phyloP scores from a whole-genome alignment of 1,140 invertebrate species.

The Solenopsis invicta region DNA sequence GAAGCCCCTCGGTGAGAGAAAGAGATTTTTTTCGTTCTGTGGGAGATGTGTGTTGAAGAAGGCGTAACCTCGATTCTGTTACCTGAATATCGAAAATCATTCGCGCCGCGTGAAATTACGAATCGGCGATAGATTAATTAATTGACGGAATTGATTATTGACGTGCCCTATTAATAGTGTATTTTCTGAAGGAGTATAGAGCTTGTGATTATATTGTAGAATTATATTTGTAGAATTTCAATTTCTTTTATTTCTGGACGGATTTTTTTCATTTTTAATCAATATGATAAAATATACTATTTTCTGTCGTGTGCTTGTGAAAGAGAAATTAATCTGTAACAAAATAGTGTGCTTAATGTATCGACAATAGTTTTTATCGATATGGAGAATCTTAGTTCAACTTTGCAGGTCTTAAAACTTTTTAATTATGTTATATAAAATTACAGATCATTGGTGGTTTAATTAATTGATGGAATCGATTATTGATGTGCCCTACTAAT shows the following conservation, averaged over 20 bases:
- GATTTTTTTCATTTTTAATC: not conserved
- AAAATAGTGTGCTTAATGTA: not conserved
- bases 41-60: not conserved
- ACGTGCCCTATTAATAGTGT: not conserved
- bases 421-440: not conserved
- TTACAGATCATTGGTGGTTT: not conserved
- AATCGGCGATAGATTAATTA: not conserved
- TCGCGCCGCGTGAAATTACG: not conserved
- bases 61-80: not conserved
- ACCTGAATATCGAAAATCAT: not conserved
- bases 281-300: not conserved
- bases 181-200: too few relatives aligned
- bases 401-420: not conserved
- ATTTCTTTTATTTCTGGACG: not conserved
- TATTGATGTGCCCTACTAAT: not conserved
- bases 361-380: not conserved
- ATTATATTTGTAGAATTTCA: not conserved
- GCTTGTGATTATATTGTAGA: too few relatives aligned
- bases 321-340: too few relatives aligned
- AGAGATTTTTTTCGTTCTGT: not conserved
- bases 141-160: not conserved
- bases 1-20: constrained; percentile 82
- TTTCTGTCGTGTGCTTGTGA: not conserved
- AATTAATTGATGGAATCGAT: not conserved
- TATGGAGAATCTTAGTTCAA: not conserved